These are phyloP conservation scores for Onychomys arenicola DNA, from an alignment of 2,797 vertebrate species.

Conservation along the genomic window DNA sequence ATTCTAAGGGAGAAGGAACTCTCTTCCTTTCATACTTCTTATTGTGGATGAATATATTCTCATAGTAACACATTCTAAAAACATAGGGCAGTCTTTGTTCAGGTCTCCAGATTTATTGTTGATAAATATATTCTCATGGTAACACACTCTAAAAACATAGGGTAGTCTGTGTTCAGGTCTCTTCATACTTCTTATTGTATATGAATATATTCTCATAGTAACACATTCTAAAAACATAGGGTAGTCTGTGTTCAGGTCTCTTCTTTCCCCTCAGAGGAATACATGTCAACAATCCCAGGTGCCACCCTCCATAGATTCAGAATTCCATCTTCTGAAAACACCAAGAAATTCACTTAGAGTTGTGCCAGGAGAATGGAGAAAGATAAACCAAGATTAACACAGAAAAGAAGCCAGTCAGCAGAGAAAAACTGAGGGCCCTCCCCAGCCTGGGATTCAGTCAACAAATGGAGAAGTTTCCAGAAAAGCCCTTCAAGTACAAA, in stretches of 20 bases:
- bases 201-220: not conserved
- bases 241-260: not conserved
- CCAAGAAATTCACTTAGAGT: not conserved
- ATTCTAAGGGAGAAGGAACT: not conserved
- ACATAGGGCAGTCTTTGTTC: too few species aligned
- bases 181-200: not conserved
- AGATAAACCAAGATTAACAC: not conserved
- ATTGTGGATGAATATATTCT: not conserved
- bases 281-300: not conserved
- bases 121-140: not conserved
- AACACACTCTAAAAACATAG: not conserved
- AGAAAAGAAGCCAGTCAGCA: too few species aligned
- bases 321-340: conserved; percentile 14
- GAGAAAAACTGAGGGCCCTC: not conserved
- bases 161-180: not conserved
- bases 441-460: not conserved
- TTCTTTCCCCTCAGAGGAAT: not conserved
- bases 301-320: not conserved
- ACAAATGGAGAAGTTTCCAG: not conserved
- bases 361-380: not conserved
- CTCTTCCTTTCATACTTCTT: not conserved
- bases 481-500: not conserved
- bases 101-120: too few species aligned
- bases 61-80: not conserved
- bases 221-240: not conserved